phyloP scores from a whole-genome alignment of 2,797 vertebrate species.

The Miopithecus talapoin region DNA sequence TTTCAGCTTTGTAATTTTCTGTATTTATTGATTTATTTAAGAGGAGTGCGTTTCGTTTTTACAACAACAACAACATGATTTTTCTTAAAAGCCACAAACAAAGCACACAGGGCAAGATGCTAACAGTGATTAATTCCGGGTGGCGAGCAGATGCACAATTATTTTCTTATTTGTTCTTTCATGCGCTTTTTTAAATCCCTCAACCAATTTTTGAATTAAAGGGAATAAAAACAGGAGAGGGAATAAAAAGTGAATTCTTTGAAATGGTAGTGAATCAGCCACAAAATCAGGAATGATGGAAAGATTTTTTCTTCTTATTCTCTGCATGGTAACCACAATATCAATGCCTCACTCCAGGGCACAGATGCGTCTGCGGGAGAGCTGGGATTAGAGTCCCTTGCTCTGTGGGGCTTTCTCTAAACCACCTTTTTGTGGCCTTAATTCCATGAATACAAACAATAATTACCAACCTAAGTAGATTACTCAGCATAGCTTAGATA shows the following conservation, averaged over 20 bases:
- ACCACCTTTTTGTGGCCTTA: constrained; percentile 59
- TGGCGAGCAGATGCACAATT: neutral
- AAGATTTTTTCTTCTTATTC: neutral
- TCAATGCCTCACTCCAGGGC: neutral
- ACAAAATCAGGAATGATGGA: neutral
- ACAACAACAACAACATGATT: neutral
- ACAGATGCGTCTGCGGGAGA: neutral
- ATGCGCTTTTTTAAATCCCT: neutral
- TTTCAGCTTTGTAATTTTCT: neutral
- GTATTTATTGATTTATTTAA: neutral
- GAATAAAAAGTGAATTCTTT: neutral
- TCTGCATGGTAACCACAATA: neutral
- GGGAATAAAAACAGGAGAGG: neutral
- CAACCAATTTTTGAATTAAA: constrained; percentile 6
- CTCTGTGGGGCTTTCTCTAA: constrained; percentile 55
- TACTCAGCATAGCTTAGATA: constrained; percentile 38
- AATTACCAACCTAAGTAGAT: constrained; percentile 74
- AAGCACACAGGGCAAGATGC: neutral
- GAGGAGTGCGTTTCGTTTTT: neutral
- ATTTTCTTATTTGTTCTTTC: constrained; percentile 20
- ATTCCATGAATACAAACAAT: constrained; percentile 73
- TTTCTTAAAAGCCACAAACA: neutral
- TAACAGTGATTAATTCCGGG: neutral
- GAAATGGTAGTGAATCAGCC: neutral
- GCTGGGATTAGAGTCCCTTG: neutral